phyloP scores from a whole-genome alignment of 2,888 invertebrate species.

The Tanypteryx hageni region DNA sequence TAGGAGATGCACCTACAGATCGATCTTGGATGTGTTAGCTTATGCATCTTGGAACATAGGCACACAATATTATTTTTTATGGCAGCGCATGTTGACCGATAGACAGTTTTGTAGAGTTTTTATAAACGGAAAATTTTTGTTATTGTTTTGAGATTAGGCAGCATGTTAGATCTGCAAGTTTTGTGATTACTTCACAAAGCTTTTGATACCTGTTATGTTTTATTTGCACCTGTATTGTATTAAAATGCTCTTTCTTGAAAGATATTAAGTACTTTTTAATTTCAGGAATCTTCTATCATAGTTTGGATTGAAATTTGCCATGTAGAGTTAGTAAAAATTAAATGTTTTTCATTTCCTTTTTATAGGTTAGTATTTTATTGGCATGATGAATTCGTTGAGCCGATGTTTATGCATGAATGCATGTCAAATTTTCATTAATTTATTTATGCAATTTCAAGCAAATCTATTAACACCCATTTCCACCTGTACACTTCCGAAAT shows the following conservation, averaged over 20 bases:
- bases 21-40: conserved; percentile 1
- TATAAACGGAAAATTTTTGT: not conserved
- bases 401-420: no score
- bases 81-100: not conserved
- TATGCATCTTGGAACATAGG: conserved; percentile 34
- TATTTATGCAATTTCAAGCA: no score
- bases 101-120: not conserved
- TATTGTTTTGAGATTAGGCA: not conserved
- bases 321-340: no score
- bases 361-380: no score
- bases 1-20: conserved; percentile 19
- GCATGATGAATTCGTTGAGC: no score
- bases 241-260: not conserved
- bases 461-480: no score
- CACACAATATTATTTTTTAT: not conserved
- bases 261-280: no score
- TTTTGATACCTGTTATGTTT: not conserved
- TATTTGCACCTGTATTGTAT: not conserved
- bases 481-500: no score
- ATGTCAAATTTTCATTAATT: no score
- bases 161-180: not conserved
- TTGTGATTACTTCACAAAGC: not conserved
- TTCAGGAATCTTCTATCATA: no score
- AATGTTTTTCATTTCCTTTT: no score
- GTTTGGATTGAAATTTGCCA: no score